These are phyloP conservation scores for Globodera rostochiensis DNA, from an alignment of 1,140 invertebrate genomes.

Conservation along the genomic window DNA sequence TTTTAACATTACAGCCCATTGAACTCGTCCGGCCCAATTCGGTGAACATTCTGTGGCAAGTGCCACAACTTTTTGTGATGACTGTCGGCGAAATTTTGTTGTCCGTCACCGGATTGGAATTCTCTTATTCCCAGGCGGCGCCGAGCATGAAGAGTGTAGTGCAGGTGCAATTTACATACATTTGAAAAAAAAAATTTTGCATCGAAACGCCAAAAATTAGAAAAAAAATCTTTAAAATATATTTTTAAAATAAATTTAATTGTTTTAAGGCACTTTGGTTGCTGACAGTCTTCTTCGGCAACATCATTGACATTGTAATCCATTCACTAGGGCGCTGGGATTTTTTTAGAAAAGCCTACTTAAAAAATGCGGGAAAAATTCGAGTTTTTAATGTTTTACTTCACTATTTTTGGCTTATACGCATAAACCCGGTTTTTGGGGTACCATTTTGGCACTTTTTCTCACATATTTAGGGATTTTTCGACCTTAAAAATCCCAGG, in stretches of 20 bases:
- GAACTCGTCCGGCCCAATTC: slow-evolving; percentile 51
- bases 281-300: slow-evolving; percentile 62
- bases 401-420: too few relatives aligned
- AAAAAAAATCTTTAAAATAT: not conserved
- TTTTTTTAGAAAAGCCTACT: too few relatives aligned
- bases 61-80: slow-evolving; percentile 72
- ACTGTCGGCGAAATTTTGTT: slow-evolving; percentile 71
- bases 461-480: too few relatives aligned
- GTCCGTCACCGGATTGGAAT: slow-evolving; percentile 61
- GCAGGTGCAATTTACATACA: slow-evolving; percentile 61
- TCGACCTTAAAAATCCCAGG: too few relatives aligned
- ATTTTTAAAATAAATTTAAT: not conserved
- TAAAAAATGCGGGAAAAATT: too few relatives aligned
- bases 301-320: slow-evolving; percentile 44
- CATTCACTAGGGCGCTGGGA: too few relatives aligned
- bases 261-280: slow-evolving; percentile 59
- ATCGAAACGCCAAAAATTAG: too few relatives aligned
- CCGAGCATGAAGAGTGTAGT: slow-evolving; percentile 63
- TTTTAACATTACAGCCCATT: slow-evolving; percentile 6
- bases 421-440: too few relatives aligned
- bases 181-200: too few relatives aligned
- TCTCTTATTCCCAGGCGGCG: slow-evolving; percentile 62
- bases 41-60: slow-evolving; percentile 61
- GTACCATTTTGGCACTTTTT: too few relatives aligned
- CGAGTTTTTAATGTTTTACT: too few relatives aligned